A percentile compares a stretch with the other conserved stretches of the same genome.
Evolutionary conservation across 2,888 invertebrate species (phyloP).

Genomic region (Thecocarcelia acutangulata): DNA sequence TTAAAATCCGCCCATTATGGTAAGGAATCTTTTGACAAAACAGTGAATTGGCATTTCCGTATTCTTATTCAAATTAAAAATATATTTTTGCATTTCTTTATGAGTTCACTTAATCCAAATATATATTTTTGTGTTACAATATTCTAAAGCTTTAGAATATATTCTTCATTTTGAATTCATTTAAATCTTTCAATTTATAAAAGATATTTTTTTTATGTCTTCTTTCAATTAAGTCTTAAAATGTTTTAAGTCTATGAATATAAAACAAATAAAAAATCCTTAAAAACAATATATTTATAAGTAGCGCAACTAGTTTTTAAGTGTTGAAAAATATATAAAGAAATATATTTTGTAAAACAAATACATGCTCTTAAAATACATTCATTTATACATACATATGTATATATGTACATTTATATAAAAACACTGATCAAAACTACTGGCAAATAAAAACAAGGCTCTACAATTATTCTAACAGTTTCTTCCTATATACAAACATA

Average conservation of each 20-base stretch:
- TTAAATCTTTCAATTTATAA: background rate
- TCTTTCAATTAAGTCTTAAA: constrained; percentile 14
- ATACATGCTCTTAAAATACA: constrained; percentile 27
- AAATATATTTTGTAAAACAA: constrained; percentile 29
- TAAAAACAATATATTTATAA: constrained; percentile 29
- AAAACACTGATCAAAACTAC: constrained; percentile 29
- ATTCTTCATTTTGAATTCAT: constrained; percentile 19
- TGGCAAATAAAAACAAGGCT: constrained; percentile 43
- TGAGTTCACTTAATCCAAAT: too few relatives aligned
- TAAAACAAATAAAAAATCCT: background rate
- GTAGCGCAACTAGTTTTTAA: constrained; percentile 69
- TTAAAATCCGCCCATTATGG: too few relatives aligned
- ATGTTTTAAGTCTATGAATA: constrained; percentile 3
- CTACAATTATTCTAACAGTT: constrained; percentile 59
- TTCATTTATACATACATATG: constrained; percentile 17
- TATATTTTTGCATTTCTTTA: too few relatives aligned
- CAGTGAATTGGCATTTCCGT: too few relatives aligned
- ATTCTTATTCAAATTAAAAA: too few relatives aligned
- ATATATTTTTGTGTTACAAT: too few relatives aligned
- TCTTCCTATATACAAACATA: constrained; percentile 36
- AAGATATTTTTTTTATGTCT: background rate
- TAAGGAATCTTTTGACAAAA: too few relatives aligned
- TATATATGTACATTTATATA: background rate
- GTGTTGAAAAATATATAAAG: constrained; percentile 16
- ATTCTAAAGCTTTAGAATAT: background rate